A percentile compares a stretch with the other conserved stretches of the same genome.
phyloP scores from a whole-genome alignment of 1,140 invertebrate species.

The Lanistes nyassanus region DNA sequence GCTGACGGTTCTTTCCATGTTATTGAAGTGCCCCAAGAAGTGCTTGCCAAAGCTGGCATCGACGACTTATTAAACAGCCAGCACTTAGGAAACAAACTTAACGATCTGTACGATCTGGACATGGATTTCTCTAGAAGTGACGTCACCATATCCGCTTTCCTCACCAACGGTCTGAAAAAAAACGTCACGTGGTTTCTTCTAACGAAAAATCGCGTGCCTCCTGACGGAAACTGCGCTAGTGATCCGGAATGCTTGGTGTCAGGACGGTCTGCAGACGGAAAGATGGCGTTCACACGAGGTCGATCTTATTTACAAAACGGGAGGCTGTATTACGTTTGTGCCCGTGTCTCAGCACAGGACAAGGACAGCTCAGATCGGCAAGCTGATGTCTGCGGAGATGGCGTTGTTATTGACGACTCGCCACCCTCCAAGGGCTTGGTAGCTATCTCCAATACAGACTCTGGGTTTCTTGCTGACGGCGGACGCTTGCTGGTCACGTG shows the following conservation, averaged over 20 bases:
- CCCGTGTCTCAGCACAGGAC: background rate
- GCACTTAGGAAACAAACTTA: slow-evolving; percentile 25
- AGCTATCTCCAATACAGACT: slow-evolving; percentile 20
- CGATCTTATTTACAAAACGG: background rate
- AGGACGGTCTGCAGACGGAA: background rate
- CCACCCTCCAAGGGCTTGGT: slow-evolving; percentile 32
- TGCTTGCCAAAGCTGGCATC: background rate
- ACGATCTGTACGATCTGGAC: slow-evolving; percentile 26
- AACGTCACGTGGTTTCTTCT: slow-evolving; percentile 33
- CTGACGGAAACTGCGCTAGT: background rate
- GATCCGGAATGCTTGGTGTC: slow-evolving; percentile 10
- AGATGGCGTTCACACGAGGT: background rate
- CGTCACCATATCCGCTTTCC: slow-evolving; percentile 19
- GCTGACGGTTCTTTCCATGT: slow-evolving; percentile 7
- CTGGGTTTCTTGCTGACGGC: slow-evolving; percentile 31
- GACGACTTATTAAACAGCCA: slow-evolving; percentile 1
- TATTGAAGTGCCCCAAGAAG: slow-evolving; percentile 12
- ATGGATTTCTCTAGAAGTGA: slow-evolving; percentile 26
- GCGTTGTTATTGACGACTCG: slow-evolving; percentile 37
- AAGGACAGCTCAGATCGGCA: background rate
- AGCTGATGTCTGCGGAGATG: slow-evolving; percentile 33
- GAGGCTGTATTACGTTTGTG: slow-evolving; percentile 4
- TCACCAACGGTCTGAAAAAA: slow-evolving; percentile 1
- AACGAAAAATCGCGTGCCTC: slow-evolving; percentile 4
- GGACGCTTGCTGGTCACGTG: slow-evolving; percentile 28